Percentiles rank a stretch among this genome's conserved stretches.
Conservation (phyloP, 2,888 invertebrate species). For the Atrina japonica region DNA sequence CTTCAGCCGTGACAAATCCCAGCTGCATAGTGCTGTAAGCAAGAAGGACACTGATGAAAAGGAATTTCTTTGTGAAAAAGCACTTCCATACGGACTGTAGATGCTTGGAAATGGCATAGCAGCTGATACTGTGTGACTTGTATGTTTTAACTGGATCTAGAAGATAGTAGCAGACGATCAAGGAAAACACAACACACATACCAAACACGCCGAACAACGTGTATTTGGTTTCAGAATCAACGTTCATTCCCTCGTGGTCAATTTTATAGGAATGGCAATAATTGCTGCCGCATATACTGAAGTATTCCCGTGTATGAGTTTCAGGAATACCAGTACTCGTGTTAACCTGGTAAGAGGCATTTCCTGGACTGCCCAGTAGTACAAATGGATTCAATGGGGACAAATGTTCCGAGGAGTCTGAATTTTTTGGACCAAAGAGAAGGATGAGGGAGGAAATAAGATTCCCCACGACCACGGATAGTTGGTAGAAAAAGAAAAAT, state of each 20-base stretch:
- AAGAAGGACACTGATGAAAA: slow-evolving; percentile 68
- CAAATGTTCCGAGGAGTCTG: not conserved
- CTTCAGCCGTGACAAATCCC: slow-evolving; percentile 76
- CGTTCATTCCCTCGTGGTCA: slow-evolving; percentile 34
- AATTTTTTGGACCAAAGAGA: slow-evolving; percentile 22
- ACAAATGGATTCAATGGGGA: not conserved
- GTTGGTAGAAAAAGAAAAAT: slow-evolving; percentile 74
- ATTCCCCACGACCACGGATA: slow-evolving; percentile 73
- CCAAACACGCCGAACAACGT: slow-evolving; percentile 72
- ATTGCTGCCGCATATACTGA: slow-evolving; percentile 62
- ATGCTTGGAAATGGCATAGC: slow-evolving; percentile 47
- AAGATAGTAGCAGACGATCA: slow-evolving; percentile 62
- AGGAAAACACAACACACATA: slow-evolving; percentile 61
- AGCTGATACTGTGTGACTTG: slow-evolving; percentile 37
- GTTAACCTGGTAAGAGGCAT: not conserved
- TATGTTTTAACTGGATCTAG: slow-evolving; percentile 71
- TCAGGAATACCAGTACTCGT: not conserved
- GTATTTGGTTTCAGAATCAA: slow-evolving; percentile 63
- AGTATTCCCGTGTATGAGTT: not conserved
- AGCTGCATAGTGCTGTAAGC: slow-evolving; percentile 72
- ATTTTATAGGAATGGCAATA: slow-evolving; percentile 63
- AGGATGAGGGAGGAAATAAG: slow-evolving; percentile 75
- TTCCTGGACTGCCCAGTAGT: not conserved
- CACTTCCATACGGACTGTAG: slow-evolving; percentile 66
- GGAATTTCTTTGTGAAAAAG: slow-evolving; percentile 62